A percentile compares a stretch with the other conserved stretches of the same genome.
phyloP scores from a whole-genome alignment of 2,797 vertebrate species.

The Melanotaenia parkinsoni region DNA sequence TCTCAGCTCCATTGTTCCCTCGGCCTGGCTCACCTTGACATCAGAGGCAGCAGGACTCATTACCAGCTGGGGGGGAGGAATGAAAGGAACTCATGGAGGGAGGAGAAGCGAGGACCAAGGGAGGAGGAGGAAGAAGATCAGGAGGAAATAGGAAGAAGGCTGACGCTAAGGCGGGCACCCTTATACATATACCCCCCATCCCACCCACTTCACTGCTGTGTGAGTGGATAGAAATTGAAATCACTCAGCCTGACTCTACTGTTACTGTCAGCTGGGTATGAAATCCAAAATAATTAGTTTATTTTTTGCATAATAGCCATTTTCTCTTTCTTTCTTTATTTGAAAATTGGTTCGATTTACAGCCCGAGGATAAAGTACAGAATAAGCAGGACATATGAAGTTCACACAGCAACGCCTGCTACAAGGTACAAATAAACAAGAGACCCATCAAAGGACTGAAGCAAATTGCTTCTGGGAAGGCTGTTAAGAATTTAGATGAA shows the following conservation, averaged over 20 bases:
- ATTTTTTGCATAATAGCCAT: conserved; percentile 32
- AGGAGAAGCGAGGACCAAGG: conserved; percentile 46
- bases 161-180: conserved; percentile 57
- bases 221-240: conserved; percentile 57
- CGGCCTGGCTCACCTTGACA: conserved; percentile 82
- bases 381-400: conserved; percentile 36
- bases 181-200: conserved; percentile 29
- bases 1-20: conserved; percentile 80
- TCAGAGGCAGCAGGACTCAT: conserved; percentile 84
- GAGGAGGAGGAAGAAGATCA: conserved; percentile 54
- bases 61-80: conserved; percentile 78
- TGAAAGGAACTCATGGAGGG: conserved; percentile 70
- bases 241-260: conserved; percentile 21
- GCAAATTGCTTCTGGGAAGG: conserved; percentile 33
- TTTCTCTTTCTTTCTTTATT: conserved; percentile 3
- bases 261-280: conserved; percentile 22
- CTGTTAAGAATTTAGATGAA: conserved; percentile 23
- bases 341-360: conserved; percentile 23
- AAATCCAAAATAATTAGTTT: conserved; percentile 33
- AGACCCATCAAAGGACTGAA: conserved; percentile 37
- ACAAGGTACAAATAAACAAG: conserved; percentile 49
- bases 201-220: conserved; percentile 17
- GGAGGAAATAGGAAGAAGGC: conserved; percentile 63
- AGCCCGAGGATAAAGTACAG: conserved; percentile 35
- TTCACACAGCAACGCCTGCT: conserved; percentile 38